Evolutionary conservation across 2,888 invertebrate species (phyloP).

Genomic region (Margaritifera margaritifera): DNA sequence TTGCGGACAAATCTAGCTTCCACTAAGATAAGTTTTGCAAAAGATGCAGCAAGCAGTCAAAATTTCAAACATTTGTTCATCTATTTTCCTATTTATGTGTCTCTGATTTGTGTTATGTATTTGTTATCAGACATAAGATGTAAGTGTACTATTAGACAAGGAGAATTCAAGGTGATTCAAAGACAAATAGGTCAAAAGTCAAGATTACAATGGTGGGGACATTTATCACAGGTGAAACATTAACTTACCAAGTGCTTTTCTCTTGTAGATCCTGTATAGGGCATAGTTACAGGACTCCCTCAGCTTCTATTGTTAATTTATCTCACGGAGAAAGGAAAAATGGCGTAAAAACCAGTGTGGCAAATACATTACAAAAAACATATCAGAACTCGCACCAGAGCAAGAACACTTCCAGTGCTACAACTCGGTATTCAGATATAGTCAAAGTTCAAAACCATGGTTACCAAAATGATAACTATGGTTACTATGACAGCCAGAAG

Average conservation of each 20-base stretch:
- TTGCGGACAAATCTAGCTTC: no score
- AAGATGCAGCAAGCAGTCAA: no score
- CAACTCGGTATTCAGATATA: no score
- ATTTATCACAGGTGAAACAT: neutral
- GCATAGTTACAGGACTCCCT: constrained; percentile 76
- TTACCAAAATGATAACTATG: neutral
- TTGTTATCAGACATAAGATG: no score
- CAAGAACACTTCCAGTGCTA: no score
- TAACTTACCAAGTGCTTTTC: neutral
- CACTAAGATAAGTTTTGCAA: no score
- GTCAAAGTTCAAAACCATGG: neutral
- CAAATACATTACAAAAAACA: no score
- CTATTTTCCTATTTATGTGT: no score
- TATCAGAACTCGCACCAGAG: no score
- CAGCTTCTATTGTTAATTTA: constrained; percentile 78
- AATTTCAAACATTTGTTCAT: neutral
- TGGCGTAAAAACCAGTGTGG: constrained; percentile 19
- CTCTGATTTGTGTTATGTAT: no score
- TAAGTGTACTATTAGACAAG: no score
- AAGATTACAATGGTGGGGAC: neutral
- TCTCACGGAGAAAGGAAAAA: constrained; percentile 76
- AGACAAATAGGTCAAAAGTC: neutral
- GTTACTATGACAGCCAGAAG: neutral
- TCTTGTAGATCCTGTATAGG: constrained; percentile 57
- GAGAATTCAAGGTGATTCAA: no score